A percentile compares a stretch with the other conserved stretches of the same genome.
Conservation (phyloP, 2,113 vertebrate species). For the Passer domesticus region DNA sequence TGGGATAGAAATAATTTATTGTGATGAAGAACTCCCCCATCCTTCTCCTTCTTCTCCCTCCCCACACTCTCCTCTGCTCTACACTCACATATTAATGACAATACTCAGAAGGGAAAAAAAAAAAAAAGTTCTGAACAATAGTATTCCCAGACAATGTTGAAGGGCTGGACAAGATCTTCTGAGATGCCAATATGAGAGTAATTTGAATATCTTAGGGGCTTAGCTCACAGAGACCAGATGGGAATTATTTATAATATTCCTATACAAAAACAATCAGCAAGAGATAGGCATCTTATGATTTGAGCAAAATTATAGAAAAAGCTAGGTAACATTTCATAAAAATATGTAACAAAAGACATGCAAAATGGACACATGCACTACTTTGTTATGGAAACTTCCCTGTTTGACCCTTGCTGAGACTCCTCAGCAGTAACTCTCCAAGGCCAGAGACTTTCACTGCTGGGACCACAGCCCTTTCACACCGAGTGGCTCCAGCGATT, state of each 20-base stretch:
- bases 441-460: not conserved
- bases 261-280: not conserved
- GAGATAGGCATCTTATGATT: not conserved
- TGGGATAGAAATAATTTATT: not conserved
- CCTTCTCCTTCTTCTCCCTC: fast-evolving
- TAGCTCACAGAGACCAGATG: not conserved
- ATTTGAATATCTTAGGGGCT: not conserved
- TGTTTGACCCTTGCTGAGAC: not conserved
- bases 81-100: not conserved
- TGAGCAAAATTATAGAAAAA: not conserved
- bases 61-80: fast-evolving
- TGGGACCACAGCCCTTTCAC: not conserved
- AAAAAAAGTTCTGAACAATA: not conserved
- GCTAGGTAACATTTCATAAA: not conserved
- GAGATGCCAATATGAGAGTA: not conserved
- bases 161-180: not conserved
- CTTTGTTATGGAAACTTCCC: not conserved
- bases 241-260: not conserved
- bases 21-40: not conserved
- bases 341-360: not conserved
- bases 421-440: not conserved
- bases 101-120: not conserved
- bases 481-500: fast-evolving
- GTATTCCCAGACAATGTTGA: not conserved
- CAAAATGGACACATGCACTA: not conserved